These are phyloP conservation scores for Garrulus glandarius DNA, from an alignment of 2,797 vertebrate species.

Conservation along the genomic window DNA sequence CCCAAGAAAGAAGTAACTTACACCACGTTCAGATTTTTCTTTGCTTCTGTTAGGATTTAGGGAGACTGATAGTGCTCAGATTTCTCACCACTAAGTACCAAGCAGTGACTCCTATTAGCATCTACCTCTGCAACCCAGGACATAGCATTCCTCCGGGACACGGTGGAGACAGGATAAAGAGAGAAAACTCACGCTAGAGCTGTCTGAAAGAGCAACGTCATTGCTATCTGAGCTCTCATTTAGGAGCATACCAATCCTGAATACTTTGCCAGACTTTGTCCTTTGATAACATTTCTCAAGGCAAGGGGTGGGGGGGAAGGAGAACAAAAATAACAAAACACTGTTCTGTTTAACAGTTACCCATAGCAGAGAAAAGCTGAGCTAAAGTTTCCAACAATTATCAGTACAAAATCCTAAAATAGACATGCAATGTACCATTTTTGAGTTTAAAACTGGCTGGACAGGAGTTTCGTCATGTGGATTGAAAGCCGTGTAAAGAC, in stretches of 20 bases:
- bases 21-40: background rate
- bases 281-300: slow-evolving; percentile 48
- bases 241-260: background rate
- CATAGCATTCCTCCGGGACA: background rate
- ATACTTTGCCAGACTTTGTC: slow-evolving; percentile 34
- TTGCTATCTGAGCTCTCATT: background rate
- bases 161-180: background rate
- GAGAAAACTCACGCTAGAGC: background rate
- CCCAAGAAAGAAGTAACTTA: background rate
- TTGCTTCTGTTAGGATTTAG: background rate
- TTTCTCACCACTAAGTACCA: background rate
- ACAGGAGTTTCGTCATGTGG: background rate
- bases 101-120: background rate
- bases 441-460: background rate
- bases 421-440: background rate
- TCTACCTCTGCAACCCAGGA: background rate
- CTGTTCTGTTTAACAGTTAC: slow-evolving; percentile 39
- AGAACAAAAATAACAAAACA: slow-evolving; percentile 44
- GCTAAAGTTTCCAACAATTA: slow-evolving; percentile 53
- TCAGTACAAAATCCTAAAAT: background rate
- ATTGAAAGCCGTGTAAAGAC: background rate
- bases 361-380: slow-evolving; percentile 38
- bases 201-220: background rate
- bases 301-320: background rate
- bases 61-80: background rate